Conservation (phyloP, 2,888 invertebrate species). For the Seladonia tumulorum region DNA sequence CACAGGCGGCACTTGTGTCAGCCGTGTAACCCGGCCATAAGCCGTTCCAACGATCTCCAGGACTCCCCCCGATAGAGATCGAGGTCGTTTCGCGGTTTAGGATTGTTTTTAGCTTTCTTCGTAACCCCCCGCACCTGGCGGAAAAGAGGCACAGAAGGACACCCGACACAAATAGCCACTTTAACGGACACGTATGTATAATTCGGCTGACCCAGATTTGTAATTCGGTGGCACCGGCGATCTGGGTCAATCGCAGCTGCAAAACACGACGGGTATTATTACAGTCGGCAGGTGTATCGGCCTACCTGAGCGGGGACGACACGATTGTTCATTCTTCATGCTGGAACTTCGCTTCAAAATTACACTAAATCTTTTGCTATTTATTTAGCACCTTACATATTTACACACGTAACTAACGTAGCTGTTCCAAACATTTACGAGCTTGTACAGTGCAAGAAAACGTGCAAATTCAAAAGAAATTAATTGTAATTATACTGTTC, state of each 20-base stretch:
- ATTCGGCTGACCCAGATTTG: slow-evolving; percentile 39
- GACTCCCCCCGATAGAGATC: neutral
- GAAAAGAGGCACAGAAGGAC: neutral
- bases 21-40: neutral
- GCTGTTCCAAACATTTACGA: too few relatives aligned
- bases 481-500: too few relatives aligned
- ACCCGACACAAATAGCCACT: slow-evolving; percentile 24
- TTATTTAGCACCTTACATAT: too few relatives aligned
- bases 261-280: slow-evolving; percentile 8
- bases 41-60: neutral
- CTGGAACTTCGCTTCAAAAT: neutral
- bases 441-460: too few relatives aligned
- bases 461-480: too few relatives aligned
- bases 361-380: neutral
- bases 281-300: neutral
- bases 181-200: slow-evolving; percentile 13
- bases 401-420: too few relatives aligned
- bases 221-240: slow-evolving; percentile 25
- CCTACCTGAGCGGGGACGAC: neutral
- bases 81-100: slow-evolving; percentile 9
- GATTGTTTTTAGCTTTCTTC: slow-evolving; percentile 13
- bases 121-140: neutral
- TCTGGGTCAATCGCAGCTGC: slow-evolving; percentile 43
- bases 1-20: neutral
- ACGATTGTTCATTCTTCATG: neutral